Evolutionary conservation across 2,113 vertebrate genomes (phyloP).

Genomic region (Gymnarchus niloticus): DNA sequence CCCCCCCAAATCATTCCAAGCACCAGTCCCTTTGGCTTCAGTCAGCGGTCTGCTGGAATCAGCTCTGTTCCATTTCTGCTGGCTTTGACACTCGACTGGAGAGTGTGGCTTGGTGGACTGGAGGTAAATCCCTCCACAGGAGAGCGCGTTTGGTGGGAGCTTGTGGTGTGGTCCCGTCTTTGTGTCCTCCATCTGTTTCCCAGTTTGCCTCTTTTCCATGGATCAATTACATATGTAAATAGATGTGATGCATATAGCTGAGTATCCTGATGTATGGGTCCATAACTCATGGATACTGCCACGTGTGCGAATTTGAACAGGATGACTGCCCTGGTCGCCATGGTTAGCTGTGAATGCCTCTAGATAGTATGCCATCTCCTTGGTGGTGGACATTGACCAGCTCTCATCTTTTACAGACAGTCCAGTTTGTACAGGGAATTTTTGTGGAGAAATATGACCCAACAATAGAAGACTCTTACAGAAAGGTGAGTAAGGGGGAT

Average conservation of each 20-base stretch:
- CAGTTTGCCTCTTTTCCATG: not conserved
- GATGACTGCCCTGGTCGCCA: not conserved
- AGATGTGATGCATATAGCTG: not conserved
- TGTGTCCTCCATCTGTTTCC: not conserved
- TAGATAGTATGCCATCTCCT: not conserved
- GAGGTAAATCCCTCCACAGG: not conserved
- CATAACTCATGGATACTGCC: not conserved
- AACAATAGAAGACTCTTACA: conserved; percentile 99
- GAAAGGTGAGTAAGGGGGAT: conserved; percentile 72
- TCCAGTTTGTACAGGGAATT: conserved; percentile 99
- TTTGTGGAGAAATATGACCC: conserved; percentile 99
- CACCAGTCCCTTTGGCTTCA: not conserved
- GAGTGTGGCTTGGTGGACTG: not conserved
- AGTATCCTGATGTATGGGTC: not conserved
- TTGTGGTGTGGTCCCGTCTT: no score
- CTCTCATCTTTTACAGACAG: conserved; percentile 69
- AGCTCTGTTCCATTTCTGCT: not conserved
- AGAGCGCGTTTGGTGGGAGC: no score
- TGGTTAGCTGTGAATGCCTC: not conserved
- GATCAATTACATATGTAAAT: not conserved
- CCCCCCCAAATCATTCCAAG: not conserved
- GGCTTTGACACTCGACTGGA: not conserved
- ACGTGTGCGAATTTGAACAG: not conserved
- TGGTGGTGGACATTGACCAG: not conserved
- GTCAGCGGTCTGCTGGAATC: not conserved